Evolutionary conservation across 2,797 vertebrate species (phyloP), one percentile per base, ranked within the genome.

Genomic region (Rhodeus uyekii): DNA sequence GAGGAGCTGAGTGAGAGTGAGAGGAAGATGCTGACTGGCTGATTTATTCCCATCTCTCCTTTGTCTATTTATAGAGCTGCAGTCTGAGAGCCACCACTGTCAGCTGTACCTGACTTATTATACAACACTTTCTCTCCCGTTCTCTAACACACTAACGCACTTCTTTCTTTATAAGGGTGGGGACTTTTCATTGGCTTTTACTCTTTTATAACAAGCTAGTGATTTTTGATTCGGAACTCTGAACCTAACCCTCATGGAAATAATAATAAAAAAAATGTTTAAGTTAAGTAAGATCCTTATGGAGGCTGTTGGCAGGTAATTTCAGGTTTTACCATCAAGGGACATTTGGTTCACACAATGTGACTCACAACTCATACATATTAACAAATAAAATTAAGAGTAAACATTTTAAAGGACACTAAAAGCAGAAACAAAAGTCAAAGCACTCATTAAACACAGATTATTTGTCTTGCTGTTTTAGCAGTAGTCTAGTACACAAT

Each of bases 41-140:
- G 39, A 64, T 87, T 85, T 87, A 83, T 87, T 82, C 78, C 78
- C 84, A 89, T 90, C 89, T 90, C 90, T 89, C 88, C 86, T 78
- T n/a, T 78, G 27, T 58, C 80, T 89, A 86, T 82, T 86, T 91
- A 87, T 87, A 86, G 87, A 88, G 78, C 72, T 81, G 76, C 67
- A 85, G 85, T 88, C 84, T 86, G 64, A 10, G 36, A 83, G 84
- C 69, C 5, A 18, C 55, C n/a, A 65, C 83, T 80, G 79, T 75
- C 86, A 81, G 83, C 78, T 82, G 83, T 71, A 85, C 83, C 76
- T 80, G 64, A 83, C 73, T 80, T 75, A 78, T 87, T 85, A 78
- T 83, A 74, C 80, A 81, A 83, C 36, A 55, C 67, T 69, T 34
- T 83, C 69, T 53, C 55, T 67, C 44, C 39, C 46, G 3, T 8